Conservation (phyloP, 2,113 vertebrate species). For the zebrafish (Danio rerio) region DNA sequence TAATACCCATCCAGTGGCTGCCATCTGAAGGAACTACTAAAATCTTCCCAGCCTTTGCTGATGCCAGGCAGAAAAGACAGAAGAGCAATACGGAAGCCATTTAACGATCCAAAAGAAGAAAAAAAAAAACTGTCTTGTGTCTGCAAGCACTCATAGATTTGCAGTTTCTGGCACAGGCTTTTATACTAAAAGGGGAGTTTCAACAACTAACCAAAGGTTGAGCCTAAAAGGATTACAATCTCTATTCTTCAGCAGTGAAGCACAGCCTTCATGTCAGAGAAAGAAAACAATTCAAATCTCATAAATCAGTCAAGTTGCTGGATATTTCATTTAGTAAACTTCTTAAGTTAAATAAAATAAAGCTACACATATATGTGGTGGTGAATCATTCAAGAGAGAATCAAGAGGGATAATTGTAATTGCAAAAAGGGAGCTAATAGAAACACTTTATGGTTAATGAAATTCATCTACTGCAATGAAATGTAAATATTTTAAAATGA, state of each 20-base stretch:
- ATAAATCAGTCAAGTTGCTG: neutral
- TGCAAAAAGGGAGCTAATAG: neutral
- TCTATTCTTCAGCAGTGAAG: neutral
- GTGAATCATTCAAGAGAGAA: neutral
- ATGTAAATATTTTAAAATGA: neutral
- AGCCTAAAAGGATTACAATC: neutral
- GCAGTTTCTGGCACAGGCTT: neutral
- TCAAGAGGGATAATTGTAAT: too few relatives aligned
- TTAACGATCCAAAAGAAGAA: neutral
- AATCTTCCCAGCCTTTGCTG: slow-evolving; percentile 68
- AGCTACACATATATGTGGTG: too few relatives aligned
- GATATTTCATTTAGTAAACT: neutral
- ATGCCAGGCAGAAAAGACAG: slow-evolving; percentile 34
- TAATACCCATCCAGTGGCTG: slow-evolving; percentile 81
- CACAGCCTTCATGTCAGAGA: neutral
- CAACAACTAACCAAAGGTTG: neutral
- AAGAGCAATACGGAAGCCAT: slow-evolving; percentile 36
- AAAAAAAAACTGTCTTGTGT: neutral
- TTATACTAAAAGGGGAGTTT: slow-evolving; percentile 7
- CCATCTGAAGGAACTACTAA: slow-evolving; percentile 76
- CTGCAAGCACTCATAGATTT: neutral
- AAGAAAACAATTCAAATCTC: neutral
- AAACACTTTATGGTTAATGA: neutral
- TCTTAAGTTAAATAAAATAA: neutral
- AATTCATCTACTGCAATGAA: neutral